Evolutionary conservation across 30 jellyfish, hydroid and myxozoan genomes (phyloP).

Genomic region (Calvadosia cruxmelitensis): DNA sequence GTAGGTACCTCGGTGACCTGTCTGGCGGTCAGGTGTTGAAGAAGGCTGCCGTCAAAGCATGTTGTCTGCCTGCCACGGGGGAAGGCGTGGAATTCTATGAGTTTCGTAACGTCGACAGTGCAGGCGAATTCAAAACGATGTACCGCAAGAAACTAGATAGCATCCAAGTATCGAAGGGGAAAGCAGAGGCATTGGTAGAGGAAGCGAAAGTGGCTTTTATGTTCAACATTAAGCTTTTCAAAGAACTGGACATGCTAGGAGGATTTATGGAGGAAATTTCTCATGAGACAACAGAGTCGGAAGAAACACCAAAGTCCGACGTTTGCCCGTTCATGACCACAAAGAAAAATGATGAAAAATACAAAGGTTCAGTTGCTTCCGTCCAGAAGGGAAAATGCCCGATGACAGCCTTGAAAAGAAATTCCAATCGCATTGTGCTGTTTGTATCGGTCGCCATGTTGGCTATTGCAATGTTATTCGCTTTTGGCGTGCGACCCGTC

Average conservation of each 20-base stretch:
- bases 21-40: conserved; percentile 60
- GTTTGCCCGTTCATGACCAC: too few relatives aligned
- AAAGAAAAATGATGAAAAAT: too few relatives aligned
- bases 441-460: too few relatives aligned
- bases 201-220: conserved; percentile 36
- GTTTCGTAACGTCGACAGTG: conserved; percentile 22
- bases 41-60: conserved; percentile 42
- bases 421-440: too few relatives aligned
- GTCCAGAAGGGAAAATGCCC: too few relatives aligned
- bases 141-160: conserved; percentile 40
- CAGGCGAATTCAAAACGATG: conserved; percentile 24
- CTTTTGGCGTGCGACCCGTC: too few relatives aligned
- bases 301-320: too few relatives aligned
- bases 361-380: too few relatives aligned
- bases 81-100: conserved; percentile 54
- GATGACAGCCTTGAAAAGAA: too few relatives aligned
- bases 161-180: conserved; percentile 14
- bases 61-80: conserved; percentile 40
- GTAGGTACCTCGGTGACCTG: conserved; percentile 55
- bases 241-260: conserved; percentile 41
- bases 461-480: too few relatives aligned
- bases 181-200: conserved; percentile 44
- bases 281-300: conserved; percentile 39
- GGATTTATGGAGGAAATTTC: conserved; percentile 48
- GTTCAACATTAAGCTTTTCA: conserved; percentile 34